Evolutionary conservation across 2,113 vertebrate species (phyloP).

Genomic region (Salvelinus sp.): DNA sequence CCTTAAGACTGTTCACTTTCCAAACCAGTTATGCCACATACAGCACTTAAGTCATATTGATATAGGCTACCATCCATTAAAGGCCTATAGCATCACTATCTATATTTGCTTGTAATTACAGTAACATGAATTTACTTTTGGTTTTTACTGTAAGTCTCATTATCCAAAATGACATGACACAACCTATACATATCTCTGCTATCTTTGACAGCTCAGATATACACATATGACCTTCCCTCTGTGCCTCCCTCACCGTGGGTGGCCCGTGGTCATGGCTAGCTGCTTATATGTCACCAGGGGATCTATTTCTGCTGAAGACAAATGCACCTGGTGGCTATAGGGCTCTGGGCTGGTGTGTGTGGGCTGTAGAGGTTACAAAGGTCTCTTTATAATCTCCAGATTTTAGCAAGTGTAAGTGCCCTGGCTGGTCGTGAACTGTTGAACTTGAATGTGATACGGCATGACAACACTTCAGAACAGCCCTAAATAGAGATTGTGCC

Average conservation of each 20-base stretch:
- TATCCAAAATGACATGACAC: too few relatives aligned
- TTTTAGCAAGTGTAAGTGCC: slow-evolving; percentile 43
- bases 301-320: slow-evolving; percentile 67
- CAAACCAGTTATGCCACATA: too few relatives aligned
- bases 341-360: slow-evolving; percentile 44
- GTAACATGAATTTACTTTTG: too few relatives aligned
- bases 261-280: slow-evolving; percentile 50
- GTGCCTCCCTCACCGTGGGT: slow-evolving; percentile 71
- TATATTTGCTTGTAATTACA: too few relatives aligned
- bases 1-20: too few relatives aligned
- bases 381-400: slow-evolving; percentile 55
- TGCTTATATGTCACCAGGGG: slow-evolving; percentile 50
- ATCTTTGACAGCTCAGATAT: not conserved
- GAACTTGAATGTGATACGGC: slow-evolving; percentile 75
- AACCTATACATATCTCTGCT: too few relatives aligned
- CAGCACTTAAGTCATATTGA: too few relatives aligned
- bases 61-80: too few relatives aligned
- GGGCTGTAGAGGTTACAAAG: slow-evolving; percentile 35
- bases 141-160: too few relatives aligned
- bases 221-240: slow-evolving; percentile 6
- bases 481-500: slow-evolving; percentile 61
- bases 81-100: too few relatives aligned
- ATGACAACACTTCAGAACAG: slow-evolving; percentile 49
- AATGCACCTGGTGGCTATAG: slow-evolving; percentile 31
- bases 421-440: slow-evolving; percentile 66